Base-by-base conservation (phyloP, 2,888 invertebrate genomes). In the Smittia aterrima region DNA sequence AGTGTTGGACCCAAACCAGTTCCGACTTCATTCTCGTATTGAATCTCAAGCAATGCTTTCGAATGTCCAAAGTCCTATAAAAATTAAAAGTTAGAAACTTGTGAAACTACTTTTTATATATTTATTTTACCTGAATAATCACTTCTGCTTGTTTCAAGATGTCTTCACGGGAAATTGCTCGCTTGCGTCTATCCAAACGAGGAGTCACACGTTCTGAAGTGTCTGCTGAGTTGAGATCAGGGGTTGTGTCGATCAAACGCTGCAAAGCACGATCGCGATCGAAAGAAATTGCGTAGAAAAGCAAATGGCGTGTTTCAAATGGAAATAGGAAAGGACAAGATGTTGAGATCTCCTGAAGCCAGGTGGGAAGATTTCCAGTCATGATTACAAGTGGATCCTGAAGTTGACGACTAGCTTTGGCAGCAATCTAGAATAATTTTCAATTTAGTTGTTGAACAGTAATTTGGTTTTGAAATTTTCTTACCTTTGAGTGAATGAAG, bases 1-100 rank as follows among this genome's bases (percentile, higher is more conserved):
- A 99, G 86, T 13, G 99, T 99, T 54, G 99, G 99, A n/a, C 99
- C 99, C 76, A 99, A 87, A 13, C 99, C 99, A 73, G 98, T 98
- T 78, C 98, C 98, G 76, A 97, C 97, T 78, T 83, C 83, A 77
- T 83, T 82, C 75, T 83, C 83, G 74, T 83, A 83, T 76, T 83
- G 83, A 76, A 95, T 92, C 85, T 98, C 98, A 66, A 98, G 86
- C 77, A 98, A 85, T 66, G 97, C 94, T 83, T 95, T 92, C 54
- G 95, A 94, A 79, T 93, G 91, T 2, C 94, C 96, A 80, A 96
- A 88, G 84, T 98, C 97, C 81, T 82, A 22, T 38, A 40, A 78
- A 73, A n/a, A n/a, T n/a, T 13, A 41, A 58, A 27, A 47, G 24
- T 64, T 53, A 18, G 25, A 47, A 41, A 24, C 20, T 20, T 20